Evolutionary conservation across 2,888 invertebrate species (phyloP), one percentile per base, ranked within the genome.

Genomic region (Cataglyphis cursor): DNA sequence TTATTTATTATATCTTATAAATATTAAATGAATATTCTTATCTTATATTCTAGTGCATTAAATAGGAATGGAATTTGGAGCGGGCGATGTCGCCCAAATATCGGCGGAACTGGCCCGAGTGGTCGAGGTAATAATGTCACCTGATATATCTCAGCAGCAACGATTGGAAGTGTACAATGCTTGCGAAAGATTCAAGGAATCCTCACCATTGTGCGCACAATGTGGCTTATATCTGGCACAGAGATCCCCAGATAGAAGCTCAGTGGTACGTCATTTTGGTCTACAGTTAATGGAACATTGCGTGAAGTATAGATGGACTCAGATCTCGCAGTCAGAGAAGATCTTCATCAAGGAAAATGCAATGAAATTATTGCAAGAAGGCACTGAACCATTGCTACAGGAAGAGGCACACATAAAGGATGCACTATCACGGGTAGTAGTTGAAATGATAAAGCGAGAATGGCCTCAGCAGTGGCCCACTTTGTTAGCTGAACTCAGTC

Each of bases 401-500:
- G 97, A 97, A 89, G 95, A 96, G 68, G 96, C 96, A 15, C 98
- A 98, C 92, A 96, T 98, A 90, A 98, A 98, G 94, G 98, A 98
- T 94, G 98, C 97, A 1, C 94, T 98, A 3, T 97, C 98, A 18
- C 96, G 99, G 68, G 97, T 99, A n/a, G 97, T 99, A 76, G 99
- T 99, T 0, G 99, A 99, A 95, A 98, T 99, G 97, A 97, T 98
- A 76, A 99, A 99, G 93, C 96, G 99, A 12, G 99, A 99, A 94
- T 99, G 99, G 99, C 99, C 99, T 0, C 99, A 99, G 93, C 98
- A 99, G 88, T 99, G 99, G 99, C 98, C 98, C 0, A 97, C 97
- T 0, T 95, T 99, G 48, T 95, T 99, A 44, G 96, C 96, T 0
- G 99, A 99, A 94, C 96, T 99, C 1, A 97, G 98, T 83, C 97